A percentile compares a stretch with the other conserved stretches of the same genome.
Conservation (phyloP, 2,888 invertebrate genomes). For the Ectemnius lituratus region DNA sequence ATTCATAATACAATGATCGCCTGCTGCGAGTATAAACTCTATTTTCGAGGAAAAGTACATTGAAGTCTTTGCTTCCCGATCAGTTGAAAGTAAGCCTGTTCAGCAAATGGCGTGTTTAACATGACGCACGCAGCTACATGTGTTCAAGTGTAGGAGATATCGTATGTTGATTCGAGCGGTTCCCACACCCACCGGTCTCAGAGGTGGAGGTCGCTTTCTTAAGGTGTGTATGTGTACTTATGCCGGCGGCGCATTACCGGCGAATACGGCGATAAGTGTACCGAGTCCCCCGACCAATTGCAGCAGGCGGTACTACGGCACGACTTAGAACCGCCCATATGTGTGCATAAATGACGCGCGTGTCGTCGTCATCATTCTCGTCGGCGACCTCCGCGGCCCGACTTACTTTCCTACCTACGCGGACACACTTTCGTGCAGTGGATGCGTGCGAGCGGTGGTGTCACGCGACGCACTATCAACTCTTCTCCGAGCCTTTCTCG, state of each 20-base stretch:
- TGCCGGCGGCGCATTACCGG: slow-evolving; percentile 27
- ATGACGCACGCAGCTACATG: background rate
- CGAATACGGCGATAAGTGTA: slow-evolving; percentile 73
- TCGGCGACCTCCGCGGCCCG: slow-evolving; percentile 18
- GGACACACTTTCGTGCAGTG: slow-evolving; percentile 1
- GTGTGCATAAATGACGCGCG: slow-evolving; percentile 58
- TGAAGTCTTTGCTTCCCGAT: no score
- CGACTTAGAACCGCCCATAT: slow-evolving; percentile 70
- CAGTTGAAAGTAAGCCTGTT: background rate
- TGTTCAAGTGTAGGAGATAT: background rate
- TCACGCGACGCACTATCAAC: slow-evolving; percentile 34
- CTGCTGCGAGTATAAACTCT: no score
- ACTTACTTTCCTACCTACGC: slow-evolving; percentile 7
- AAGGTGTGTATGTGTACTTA: slow-evolving; percentile 46
- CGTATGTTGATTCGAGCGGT: slow-evolving; percentile 32
- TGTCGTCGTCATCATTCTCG: slow-evolving; percentile 36
- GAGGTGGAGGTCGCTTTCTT: slow-evolving; percentile 45
- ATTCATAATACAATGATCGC: no score
- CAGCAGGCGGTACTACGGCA: slow-evolving; percentile 62
- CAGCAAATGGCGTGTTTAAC: slow-evolving; percentile 36
- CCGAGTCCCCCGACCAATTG: slow-evolving; percentile 74
- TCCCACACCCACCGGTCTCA: slow-evolving; percentile 60
- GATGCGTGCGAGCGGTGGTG: slow-evolving; percentile 16
- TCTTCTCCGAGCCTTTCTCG: slow-evolving; percentile 21
- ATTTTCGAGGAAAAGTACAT: no score